These are phyloP conservation scores for Thunnus thynnus DNA, from an alignment of 2,113 vertebrate genomes.

Conservation along the genomic window DNA sequence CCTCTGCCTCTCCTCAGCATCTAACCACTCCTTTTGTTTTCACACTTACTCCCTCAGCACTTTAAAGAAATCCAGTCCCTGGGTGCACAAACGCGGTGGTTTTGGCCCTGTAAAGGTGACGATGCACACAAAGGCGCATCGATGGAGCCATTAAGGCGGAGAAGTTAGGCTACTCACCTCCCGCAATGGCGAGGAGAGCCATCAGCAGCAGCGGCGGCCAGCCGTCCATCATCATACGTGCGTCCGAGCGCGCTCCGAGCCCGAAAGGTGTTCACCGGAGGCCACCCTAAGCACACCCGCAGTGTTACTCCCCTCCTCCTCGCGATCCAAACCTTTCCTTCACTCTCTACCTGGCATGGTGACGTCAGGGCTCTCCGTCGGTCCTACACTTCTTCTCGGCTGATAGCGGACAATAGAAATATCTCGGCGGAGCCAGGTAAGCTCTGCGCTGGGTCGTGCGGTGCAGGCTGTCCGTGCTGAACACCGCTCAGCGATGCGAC, in stretches of 20 bases:
- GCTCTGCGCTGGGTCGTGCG: slow-evolving; percentile 56
- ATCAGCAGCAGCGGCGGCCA: slow-evolving; percentile 76
- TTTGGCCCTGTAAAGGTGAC: slow-evolving; percentile 39
- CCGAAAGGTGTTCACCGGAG: slow-evolving; percentile 75
- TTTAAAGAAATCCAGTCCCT: not conserved
- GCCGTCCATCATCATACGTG: slow-evolving; percentile 78
- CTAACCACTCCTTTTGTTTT: slow-evolving; percentile 35
- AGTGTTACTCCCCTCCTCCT: slow-evolving; percentile 58
- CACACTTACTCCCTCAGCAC: slow-evolving; percentile 14
- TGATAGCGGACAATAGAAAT: not conserved
- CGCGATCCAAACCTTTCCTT: slow-evolving; percentile 52
- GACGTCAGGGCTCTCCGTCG: slow-evolving; percentile 57
- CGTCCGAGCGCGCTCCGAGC: slow-evolving; percentile 61
- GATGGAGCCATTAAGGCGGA: slow-evolving; percentile 57
- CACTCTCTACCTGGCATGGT: slow-evolving; percentile 74
- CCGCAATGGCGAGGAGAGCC: slow-evolving; percentile 82
- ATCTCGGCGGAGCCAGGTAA: slow-evolving; percentile 59
- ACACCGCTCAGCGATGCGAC: slow-evolving; percentile 62
- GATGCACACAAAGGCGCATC: slow-evolving; percentile 44
- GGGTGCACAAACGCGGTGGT: not conserved
- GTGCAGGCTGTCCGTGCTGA: slow-evolving; percentile 50
- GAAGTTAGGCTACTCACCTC: slow-evolving; percentile 83
- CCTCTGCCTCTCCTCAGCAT: slow-evolving; percentile 41
- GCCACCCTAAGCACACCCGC: slow-evolving; percentile 65
- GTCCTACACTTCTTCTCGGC: slow-evolving; percentile 25